Conservation (phyloP, 2,797 vertebrate species). For the Sarcophilus harrisii region DNA sequence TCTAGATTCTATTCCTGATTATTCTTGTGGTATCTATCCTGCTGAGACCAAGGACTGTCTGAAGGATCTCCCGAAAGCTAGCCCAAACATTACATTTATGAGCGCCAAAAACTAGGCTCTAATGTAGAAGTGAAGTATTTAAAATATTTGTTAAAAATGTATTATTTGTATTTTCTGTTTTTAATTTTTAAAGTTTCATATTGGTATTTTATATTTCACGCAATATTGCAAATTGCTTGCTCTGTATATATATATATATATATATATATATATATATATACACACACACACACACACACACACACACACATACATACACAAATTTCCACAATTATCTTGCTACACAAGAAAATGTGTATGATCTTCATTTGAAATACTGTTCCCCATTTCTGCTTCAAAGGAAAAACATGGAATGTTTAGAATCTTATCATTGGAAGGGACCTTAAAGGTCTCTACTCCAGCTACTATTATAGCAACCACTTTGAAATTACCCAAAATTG, state of each 20-base stretch:
- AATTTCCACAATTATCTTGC: no score
- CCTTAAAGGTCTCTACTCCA: not conserved
- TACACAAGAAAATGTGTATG: no score
- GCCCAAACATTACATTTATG: no score
- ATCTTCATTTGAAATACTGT: not conserved
- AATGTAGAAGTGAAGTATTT: not conserved
- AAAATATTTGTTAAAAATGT: not conserved
- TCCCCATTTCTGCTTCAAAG: not conserved
- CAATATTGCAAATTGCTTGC: not conserved
- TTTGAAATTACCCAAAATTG: not conserved
- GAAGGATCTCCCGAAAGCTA: no score
- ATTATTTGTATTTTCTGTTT: not conserved
- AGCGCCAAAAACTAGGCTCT: not conserved
- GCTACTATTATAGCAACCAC: not conserved
- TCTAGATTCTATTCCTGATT: no score
- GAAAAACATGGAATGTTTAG: not conserved
- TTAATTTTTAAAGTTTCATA: not conserved
- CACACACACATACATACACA: no score
- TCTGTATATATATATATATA: not conserved
- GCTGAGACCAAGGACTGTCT: no score
- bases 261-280: no score
- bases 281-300: not conserved
- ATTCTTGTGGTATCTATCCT: no score
- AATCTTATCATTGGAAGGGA: not conserved
- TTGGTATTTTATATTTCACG: not conserved